These are phyloP conservation scores for Synodontis membranacea DNA, from an alignment of 2,113 vertebrate genomes.

Conservation along the genomic window DNA sequence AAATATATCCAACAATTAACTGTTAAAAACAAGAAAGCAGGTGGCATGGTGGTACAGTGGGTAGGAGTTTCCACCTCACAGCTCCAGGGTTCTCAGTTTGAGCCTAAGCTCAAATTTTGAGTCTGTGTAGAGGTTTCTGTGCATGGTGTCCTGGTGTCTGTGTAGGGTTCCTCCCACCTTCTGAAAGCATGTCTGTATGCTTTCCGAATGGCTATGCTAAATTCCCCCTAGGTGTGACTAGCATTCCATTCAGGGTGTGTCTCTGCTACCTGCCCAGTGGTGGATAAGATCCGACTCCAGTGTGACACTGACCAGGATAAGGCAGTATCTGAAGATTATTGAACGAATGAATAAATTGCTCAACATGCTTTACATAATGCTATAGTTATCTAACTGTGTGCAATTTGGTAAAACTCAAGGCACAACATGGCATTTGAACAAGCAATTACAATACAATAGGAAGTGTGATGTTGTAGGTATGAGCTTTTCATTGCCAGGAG, in stretches of 20 bases:
- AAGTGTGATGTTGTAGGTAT: not conserved
- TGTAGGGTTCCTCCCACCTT: not conserved
- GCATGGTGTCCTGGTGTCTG: not conserved
- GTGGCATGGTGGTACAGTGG: not conserved
- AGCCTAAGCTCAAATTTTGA: not conserved
- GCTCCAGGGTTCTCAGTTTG: not conserved
- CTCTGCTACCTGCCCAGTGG: not conserved
- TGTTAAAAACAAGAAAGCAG: not conserved
- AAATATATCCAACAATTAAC: not conserved
- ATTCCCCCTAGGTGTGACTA: not conserved
- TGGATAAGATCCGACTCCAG: not conserved
- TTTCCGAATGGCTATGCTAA: not conserved
- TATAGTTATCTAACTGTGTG: not conserved
- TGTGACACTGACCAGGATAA: not conserved
- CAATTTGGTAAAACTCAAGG: not conserved
- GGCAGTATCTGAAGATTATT: not conserved
- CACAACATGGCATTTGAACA: not conserved
- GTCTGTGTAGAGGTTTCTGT: not conserved
- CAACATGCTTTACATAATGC: not conserved
- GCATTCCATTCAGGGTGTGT: not conserved
- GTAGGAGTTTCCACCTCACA: too few relatives aligned
- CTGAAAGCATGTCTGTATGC: not conserved
- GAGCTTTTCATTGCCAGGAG: not conserved
- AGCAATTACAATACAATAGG: not conserved
- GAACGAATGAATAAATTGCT: not conserved